These are phyloP conservation scores for Mimachlamys varia DNA, from an alignment of 2,888 invertebrate genomes.

Conservation along the genomic window DNA sequence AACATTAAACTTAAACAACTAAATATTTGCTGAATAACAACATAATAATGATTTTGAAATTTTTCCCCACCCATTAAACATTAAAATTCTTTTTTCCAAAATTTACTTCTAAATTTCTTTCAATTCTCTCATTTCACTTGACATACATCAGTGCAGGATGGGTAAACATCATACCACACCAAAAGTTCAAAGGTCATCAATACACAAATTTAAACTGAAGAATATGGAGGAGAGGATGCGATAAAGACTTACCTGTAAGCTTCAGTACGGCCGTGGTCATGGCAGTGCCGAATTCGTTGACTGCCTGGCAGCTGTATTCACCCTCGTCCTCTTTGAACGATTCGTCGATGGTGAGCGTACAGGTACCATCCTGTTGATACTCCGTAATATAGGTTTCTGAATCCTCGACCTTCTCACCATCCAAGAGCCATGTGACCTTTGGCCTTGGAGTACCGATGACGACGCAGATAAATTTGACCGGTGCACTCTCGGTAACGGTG, in stretches of 20 bases:
- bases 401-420: constrained; percentile 84
- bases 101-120: neutral
- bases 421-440: constrained; percentile 90
- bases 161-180: neutral
- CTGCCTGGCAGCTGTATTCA: constrained; percentile 96
- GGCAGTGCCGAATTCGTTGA: constrained; percentile 96
- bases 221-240: neutral
- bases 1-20: neutral
- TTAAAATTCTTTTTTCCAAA: neutral
- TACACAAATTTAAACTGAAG: neutral
- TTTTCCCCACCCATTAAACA: neutral
- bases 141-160: neutral
- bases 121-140: neutral
- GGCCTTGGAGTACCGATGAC: constrained; percentile 78
- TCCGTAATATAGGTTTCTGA: constrained; percentile 67
- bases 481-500: constrained; percentile 69
- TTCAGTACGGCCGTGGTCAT: constrained; percentile 85
- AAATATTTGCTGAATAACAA: neutral
- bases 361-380: constrained; percentile 82
- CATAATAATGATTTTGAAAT: neutral
- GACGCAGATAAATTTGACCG: constrained; percentile 69
- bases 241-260: constrained; percentile 70
- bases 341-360: constrained; percentile 94
- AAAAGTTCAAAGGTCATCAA: constrained; percentile 13
- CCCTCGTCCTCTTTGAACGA: constrained; percentile 98